Base-by-base conservation (phyloP, 2,797 vertebrate species). In the Sylvilagus floridanus region DNA sequence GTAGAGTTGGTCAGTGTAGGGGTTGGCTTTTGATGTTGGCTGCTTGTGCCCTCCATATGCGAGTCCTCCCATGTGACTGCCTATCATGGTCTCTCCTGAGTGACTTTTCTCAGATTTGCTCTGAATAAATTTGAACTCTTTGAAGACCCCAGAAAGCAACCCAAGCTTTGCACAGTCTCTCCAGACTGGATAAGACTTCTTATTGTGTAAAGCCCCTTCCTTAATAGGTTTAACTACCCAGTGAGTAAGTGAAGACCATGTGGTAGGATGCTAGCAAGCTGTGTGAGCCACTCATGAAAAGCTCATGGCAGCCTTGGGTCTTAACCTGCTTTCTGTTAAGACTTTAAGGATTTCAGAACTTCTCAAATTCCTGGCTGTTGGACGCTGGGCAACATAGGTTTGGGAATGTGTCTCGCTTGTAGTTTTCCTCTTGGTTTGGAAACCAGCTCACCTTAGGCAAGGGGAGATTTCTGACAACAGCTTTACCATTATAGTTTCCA, bases 371-470 rank as follows among this genome's bases (percentile, higher is more conserved):
- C 84, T 69, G 37, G 5, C 66, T 60, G 30, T 26, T 32, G 1
- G 21, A 50, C 77, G 30, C 16, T 3, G 73, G 81, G 37, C 90
- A 52, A 11, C 30, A 17, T 37, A 22, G n/a, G 30, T 60, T 94
- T 85, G 50, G 76, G 47, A 87, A 47, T 0, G 0, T 19, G 54
- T 85, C 66, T 93, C 10, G 2, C 13, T 93, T 54, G 62, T 78
- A 28, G 77, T 95, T 96, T 65, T 69, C 76, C 62, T 93, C 62
- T 79, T 52, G 88, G 88, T 88, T 95, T 95, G 82, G 93, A 94
- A 96, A 78, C 78, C n/a, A 21, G 0, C 84, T 88, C 65, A 94
- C 22, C 7, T 30, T 62, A 77, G 54, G 66, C 84, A 26, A 79
- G 77, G 84, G 77, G 91, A 69, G 84, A 60, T 60, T 93, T 94